These are phyloP conservation scores for Catocala fraxini DNA, from an alignment of 2,888 invertebrate species.

Conservation along the genomic window DNA sequence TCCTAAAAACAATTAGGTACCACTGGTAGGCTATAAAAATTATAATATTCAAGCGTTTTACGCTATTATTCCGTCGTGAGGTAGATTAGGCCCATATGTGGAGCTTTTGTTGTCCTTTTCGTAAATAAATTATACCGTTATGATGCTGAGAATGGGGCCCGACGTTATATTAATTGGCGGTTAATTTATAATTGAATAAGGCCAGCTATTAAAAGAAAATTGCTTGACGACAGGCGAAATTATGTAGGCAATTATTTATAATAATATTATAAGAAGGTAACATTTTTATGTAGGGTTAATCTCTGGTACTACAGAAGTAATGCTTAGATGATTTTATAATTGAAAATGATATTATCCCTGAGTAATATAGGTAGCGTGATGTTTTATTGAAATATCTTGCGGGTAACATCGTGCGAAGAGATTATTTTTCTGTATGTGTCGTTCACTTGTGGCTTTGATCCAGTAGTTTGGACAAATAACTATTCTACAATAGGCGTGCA, in stretches of 20 bases:
- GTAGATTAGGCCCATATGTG: conserved; percentile 57
- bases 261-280: no score
- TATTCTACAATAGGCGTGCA: no score
- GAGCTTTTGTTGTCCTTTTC: conserved; percentile 46
- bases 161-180: conserved; percentile 41
- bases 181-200: conserved; percentile 24
- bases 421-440: no score
- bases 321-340: no score
- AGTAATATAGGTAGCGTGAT: no score
- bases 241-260: neutral
- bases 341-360: no score
- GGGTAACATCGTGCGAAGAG: no score
- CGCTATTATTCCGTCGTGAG: conserved; percentile 54
- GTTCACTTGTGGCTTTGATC: no score
- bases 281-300: no score
- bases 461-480: no score
- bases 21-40: conserved; percentile 51
- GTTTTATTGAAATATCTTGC: no score
- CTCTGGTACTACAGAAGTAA: no score
- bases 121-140: conserved; percentile 57
- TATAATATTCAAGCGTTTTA: conserved; percentile 48
- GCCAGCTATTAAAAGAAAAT: conserved; percentile 14
- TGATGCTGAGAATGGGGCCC: conserved; percentile 46
- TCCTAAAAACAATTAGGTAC: conserved; percentile 50
- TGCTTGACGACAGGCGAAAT: neutral